A percentile compares a stretch with the other conserved stretches of the same genome.
Evolutionary conservation across 2,113 vertebrate species (phyloP).

Genomic region (Laterallus jamaicensis): DNA sequence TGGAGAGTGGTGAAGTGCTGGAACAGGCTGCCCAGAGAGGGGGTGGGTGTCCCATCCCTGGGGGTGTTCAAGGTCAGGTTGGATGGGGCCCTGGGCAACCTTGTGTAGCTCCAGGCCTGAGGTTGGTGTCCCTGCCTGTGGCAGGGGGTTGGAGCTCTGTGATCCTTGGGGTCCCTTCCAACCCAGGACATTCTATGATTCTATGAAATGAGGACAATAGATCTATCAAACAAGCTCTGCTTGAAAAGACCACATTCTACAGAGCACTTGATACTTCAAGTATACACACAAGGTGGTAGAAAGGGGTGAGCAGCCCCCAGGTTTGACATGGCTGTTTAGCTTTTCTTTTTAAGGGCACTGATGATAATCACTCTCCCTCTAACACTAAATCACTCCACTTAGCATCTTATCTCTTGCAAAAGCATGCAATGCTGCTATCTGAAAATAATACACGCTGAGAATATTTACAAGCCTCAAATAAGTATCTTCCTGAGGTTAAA

Average conservation of each 20-base stretch:
- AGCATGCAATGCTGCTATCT: not conserved
- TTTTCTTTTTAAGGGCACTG: not conserved
- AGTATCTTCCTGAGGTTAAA: not conserved
- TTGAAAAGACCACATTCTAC: not conserved
- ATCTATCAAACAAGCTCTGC: not conserved
- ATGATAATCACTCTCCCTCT: not conserved
- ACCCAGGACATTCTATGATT: too few species aligned
- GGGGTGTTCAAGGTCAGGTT: too few species aligned
- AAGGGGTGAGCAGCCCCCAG: not conserved
- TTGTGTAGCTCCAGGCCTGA: too few species aligned
- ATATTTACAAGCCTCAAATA: not conserved
- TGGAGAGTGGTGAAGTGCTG: not conserved
- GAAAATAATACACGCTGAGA: too few species aligned
- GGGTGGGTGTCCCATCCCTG: too few species aligned
- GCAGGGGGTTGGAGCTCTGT: too few species aligned
- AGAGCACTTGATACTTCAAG: not conserved
- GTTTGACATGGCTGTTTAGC: not conserved
- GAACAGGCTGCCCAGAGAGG: too few species aligned
- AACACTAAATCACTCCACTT: not conserved
- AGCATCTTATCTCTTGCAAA: not conserved
- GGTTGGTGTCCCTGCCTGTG: too few species aligned
- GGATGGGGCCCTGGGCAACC: too few species aligned
- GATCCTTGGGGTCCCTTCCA: too few species aligned
- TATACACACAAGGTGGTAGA: not conserved
- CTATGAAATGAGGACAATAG: not conserved